phyloP scores from a whole-genome alignment of 2,888 invertebrate species.

The Siphlonurus alternatus region DNA sequence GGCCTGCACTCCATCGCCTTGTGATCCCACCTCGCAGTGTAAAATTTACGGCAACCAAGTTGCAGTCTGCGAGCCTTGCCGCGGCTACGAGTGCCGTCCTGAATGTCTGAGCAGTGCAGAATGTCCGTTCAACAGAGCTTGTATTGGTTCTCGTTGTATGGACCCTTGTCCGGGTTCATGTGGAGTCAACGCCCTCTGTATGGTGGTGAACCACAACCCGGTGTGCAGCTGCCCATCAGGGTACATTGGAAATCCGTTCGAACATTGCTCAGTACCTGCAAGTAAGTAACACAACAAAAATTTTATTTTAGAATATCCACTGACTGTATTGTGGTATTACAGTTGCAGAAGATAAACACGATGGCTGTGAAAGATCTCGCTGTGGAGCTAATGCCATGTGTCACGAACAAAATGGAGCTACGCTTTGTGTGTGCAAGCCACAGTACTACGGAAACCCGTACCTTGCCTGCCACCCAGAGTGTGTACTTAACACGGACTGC shows the following conservation, averaged over 20 bases:
- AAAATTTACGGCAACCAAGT: slow-evolving; percentile 54
- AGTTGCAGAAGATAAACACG: slow-evolving; percentile 27
- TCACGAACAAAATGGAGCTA: slow-evolving; percentile 41
- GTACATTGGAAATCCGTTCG: slow-evolving; percentile 59
- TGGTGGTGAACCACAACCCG: slow-evolving; percentile 52
- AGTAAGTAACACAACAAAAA: slow-evolving; percentile 28
- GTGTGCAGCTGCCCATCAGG: slow-evolving; percentile 51
- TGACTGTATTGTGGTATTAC: slow-evolving; percentile 18
- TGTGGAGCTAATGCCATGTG: slow-evolving; percentile 63
- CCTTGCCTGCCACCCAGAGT: slow-evolving; percentile 59
- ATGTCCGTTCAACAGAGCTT: slow-evolving; percentile 60
- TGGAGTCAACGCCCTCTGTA: slow-evolving; percentile 53
- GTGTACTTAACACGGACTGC: slow-evolving; percentile 68
- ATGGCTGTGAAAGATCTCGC: slow-evolving; percentile 47
- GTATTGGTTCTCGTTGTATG: slow-evolving; percentile 51
- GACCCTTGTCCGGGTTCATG: slow-evolving; percentile 69
- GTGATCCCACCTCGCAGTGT: slow-evolving; percentile 48
- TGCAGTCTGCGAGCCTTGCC: slow-evolving; percentile 64
- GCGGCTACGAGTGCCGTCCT: slow-evolving; percentile 57
- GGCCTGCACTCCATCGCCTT: slow-evolving; percentile 64
- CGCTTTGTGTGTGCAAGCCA: slow-evolving; percentile 51
- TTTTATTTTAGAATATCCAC: neutral
- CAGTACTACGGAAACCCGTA: slow-evolving; percentile 68
- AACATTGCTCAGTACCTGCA: slow-evolving; percentile 44
- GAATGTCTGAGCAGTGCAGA: slow-evolving; percentile 69